Percentiles rank a stretch among this genome's conserved stretches.
Evolutionary conservation across 2,888 invertebrate species (phyloP).

Genomic region (Heliconius erato): DNA sequence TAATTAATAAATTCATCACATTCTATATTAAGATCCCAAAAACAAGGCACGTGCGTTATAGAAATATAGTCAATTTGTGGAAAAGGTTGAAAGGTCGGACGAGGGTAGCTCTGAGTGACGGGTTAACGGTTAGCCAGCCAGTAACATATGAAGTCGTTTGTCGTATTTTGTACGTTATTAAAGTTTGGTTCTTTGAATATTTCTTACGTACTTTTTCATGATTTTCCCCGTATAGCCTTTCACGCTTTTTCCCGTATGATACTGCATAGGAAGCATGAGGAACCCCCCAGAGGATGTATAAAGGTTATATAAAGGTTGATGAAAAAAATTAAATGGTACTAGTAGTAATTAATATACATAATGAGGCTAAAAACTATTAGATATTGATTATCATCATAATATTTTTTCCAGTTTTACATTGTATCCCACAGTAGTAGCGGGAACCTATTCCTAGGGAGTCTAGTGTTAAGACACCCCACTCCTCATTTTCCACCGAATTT

Average conservation of each 20-base stretch:
- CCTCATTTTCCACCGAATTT: background rate
- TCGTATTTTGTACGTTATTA: conserved; percentile 1
- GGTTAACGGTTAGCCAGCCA: background rate
- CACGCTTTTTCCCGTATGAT: background rate
- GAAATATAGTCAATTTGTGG: conserved; percentile 24
- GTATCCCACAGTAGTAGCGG: background rate
- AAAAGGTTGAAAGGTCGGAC: conserved; percentile 19
- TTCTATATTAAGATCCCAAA: conserved; percentile 9
- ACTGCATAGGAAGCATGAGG: no score
- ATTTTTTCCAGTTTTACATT: background rate
- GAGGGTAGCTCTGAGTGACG: conserved; percentile 25
- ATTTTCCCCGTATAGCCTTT: background rate
- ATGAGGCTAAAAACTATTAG: no score
- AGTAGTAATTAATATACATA: no score
- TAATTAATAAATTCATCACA: background rate
- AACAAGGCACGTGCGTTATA: conserved; percentile 8
- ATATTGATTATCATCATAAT: no score
- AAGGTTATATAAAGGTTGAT: no score
- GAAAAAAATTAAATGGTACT: no score
- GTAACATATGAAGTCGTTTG: conserved; percentile 24
- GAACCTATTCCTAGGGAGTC: background rate
- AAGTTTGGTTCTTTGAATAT: background rate
- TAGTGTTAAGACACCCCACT: background rate
- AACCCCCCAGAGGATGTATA: no score
- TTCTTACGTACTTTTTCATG: background rate